Base-by-base conservation (phyloP, 2,797 vertebrate genomes). In the Numenius phaeopus region DNA sequence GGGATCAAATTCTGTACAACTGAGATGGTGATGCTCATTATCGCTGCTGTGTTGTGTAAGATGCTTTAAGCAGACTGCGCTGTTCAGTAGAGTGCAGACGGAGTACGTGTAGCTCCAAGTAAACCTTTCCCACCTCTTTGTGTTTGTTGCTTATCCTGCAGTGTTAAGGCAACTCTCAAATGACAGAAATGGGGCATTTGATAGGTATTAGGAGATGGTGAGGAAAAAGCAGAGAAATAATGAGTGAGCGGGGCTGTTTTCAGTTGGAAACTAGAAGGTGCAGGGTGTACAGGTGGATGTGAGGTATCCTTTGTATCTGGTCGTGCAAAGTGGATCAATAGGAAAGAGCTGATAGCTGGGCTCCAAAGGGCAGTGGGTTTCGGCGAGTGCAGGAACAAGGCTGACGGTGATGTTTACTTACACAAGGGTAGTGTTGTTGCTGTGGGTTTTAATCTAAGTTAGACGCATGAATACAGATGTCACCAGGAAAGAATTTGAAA, bases 401-500 rank as follows among this genome's bases (percentile, higher is more conserved):
- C 57, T 75, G 64, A 59, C 75, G 19, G 54, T 21, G 69, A 47
- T 42, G 49, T 80, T 78, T 54, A 40, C 73, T 76, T 61, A 23
- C 80, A 89, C 57, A 81, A 76, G 71, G 18, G 47, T 7, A 17
- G 47, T 21, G 66, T 52, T 95, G 75, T 64, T 86, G 52, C 64
- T 47, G 61, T 22, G n/a, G 4, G 30, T 46, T 88, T 90, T 85
- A 89, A 50, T 94, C 49, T 75, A 52, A 92, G 40, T 72, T 87
- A 76, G 73, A 75, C 1, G 5, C 69, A 52, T 81, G 94, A 92
- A 95, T 83, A 91, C 89, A 96, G 89, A 96, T 86, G 73, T 94
- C 89, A 96, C 73, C 18, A 87, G 87, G n/a, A 92, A 94, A 92
- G 73, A 97, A 96, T 94, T 32, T 84, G 44, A 87, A 92, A 64